Conservation (phyloP, 2,888 invertebrate species). For the Philereme vetulata region DNA sequence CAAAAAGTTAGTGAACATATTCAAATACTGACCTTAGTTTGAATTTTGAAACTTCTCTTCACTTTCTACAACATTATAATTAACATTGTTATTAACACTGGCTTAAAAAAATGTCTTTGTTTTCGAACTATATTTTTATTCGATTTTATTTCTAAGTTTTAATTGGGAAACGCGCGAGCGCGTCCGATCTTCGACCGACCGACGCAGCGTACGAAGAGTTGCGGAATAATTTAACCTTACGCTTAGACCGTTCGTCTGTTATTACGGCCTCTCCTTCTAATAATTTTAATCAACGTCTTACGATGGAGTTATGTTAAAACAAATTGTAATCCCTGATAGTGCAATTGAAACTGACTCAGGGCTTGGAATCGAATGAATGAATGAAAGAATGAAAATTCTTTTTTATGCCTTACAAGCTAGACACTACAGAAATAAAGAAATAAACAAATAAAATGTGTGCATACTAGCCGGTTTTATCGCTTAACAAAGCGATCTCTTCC, state of each 20-base stretch:
- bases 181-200: conserved; percentile 18
- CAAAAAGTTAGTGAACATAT: conserved; percentile 24
- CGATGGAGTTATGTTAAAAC: conserved; percentile 2
- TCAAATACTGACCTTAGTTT: conserved; percentile 23
- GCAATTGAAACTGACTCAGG: too few relatives aligned
- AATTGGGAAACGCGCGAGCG: conserved; percentile 13
- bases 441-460: too few relatives aligned
- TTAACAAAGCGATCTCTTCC: too few relatives aligned
- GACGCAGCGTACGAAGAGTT: conserved; percentile 18
- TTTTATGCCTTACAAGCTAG: too few relatives aligned
- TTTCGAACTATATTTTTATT: not conserved
- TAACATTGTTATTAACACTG: conserved; percentile 23
- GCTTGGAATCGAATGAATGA: too few relatives aligned
- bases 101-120: conserved; percentile 10
- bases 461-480: too few relatives aligned
- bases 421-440: too few relatives aligned
- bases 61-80: conserved; percentile 17
- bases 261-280: conserved; percentile 31
- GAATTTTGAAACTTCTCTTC: conserved; percentile 6
- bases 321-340: not conserved
- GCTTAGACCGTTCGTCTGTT: conserved; percentile 29
- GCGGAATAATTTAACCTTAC: conserved; percentile 36
- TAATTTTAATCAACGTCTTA: conserved; percentile 22
- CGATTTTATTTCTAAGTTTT: not conserved
- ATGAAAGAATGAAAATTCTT: too few relatives aligned